A percentile compares a stretch with the other conserved stretches of the same genome.
phyloP scores from a whole-genome alignment of 2,113 vertebrate genomes.

The Cheirogaleus medius region DNA sequence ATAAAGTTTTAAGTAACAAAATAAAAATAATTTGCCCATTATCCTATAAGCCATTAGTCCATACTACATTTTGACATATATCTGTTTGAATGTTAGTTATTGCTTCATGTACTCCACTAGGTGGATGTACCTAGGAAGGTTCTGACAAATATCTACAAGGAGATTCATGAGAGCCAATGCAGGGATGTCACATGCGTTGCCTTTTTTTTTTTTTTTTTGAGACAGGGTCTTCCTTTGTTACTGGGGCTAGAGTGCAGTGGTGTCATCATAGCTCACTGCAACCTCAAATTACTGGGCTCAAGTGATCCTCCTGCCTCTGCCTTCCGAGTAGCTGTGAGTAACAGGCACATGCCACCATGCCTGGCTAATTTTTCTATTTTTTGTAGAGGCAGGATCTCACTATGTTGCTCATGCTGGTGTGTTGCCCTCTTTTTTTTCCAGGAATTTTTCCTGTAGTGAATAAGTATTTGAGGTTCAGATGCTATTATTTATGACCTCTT shows the following conservation, averaged over 20 bases:
- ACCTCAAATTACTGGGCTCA: no score
- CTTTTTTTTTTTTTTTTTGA: no score
- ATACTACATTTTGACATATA: background rate
- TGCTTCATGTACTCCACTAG: background rate
- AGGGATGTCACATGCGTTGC: background rate
- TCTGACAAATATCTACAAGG: background rate
- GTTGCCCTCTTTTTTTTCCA: background rate
- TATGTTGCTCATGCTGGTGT: background rate
- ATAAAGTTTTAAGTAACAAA: constrained; percentile 2
- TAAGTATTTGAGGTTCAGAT: background rate
- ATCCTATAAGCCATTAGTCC: background rate
- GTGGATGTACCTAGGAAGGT: background rate
- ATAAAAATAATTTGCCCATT: background rate
- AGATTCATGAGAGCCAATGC: background rate
- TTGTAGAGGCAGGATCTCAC: no score
- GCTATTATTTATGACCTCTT: background rate
- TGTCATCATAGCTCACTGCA: no score
- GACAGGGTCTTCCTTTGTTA: no score
- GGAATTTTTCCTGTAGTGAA: background rate
- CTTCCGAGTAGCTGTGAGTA: no score
- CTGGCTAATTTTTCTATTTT: no score
- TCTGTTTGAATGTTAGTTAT: background rate
- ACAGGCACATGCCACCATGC: no score
- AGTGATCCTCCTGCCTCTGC: no score
- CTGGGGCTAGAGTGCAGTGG: no score